Evolutionary conservation across 2,797 vertebrate species (phyloP).

Genomic region (Presbytis comata): DNA sequence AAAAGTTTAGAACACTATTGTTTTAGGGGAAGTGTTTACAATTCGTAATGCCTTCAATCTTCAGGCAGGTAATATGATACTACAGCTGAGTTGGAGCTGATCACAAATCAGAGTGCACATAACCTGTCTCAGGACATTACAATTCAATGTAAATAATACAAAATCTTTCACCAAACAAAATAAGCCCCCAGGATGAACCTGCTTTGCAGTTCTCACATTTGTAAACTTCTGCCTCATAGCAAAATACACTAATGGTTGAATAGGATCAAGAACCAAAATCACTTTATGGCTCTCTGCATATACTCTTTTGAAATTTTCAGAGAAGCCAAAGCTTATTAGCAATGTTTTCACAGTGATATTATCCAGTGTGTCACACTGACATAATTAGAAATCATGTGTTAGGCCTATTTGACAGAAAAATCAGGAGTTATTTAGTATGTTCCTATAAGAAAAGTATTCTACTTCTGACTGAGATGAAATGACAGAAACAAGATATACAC

Average conservation of each 20-base stretch:
- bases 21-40: neutral
- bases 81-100: fast-evolving
- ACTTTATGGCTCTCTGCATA: neutral
- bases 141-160: neutral
- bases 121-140: neutral
- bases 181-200: neutral
- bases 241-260: neutral
- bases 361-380: neutral
- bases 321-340: neutral
- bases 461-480: neutral
- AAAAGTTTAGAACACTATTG: neutral
- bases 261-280: neutral
- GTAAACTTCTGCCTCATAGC: neutral
- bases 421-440: neutral
- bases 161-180: neutral
- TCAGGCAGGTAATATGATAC: fast-evolving
- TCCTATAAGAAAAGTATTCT: neutral
- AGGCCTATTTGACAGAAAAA: neutral
- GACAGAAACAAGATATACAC: neutral
- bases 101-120: neutral
- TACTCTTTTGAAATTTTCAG: neutral
- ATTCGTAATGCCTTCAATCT: neutral
- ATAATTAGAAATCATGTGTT: neutral
- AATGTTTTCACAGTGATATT: neutral
- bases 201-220: neutral